A percentile compares a stretch with the other conserved stretches of the same genome.
phyloP scores from a whole-genome alignment of 2,797 vertebrate genomes.

The Nyctalus aviator region DNA sequence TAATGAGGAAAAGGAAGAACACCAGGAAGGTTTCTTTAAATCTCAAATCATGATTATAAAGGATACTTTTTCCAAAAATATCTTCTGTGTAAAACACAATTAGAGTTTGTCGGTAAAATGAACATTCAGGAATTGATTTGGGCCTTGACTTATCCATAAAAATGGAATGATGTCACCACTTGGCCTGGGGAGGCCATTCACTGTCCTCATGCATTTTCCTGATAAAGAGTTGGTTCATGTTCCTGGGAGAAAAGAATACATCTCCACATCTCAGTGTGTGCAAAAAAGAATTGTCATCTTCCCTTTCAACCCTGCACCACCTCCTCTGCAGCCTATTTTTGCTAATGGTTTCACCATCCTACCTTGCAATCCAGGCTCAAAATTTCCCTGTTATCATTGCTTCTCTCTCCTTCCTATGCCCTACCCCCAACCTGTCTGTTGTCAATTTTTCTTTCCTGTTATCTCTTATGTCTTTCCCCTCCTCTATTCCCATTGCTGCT shows the following conservation, averaged over 20 bases:
- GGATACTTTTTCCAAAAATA: conserved; percentile 29
- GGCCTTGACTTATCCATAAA: conserved; percentile 45
- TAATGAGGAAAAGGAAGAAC: conserved; percentile 70
- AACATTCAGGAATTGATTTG: conserved; percentile 37
- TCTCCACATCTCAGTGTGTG: conserved; percentile 3
- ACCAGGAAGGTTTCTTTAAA: conserved; percentile 11
- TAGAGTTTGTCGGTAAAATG: conserved; percentile 33
- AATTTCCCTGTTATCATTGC: neutral
- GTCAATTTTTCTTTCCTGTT: neutral
- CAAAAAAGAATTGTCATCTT: neutral
- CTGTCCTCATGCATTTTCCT: neutral
- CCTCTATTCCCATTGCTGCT: conserved; percentile 36
- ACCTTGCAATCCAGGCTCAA: neutral
- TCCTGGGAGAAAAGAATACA: neutral
- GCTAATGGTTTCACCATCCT: neutral
- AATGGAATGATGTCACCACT: neutral
- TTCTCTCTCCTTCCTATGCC: neutral
- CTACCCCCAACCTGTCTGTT: neutral
- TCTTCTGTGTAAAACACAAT: conserved; percentile 19
- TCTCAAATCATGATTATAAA: conserved; percentile 74
- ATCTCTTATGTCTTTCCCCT: neutral
- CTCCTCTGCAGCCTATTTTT: neutral
- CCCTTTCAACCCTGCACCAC: neutral
- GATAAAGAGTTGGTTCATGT: neutral
- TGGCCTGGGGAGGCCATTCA: neutral